Evolutionary conservation across 2,113 vertebrate genomes (phyloP).

Genomic region (Planiliza haematocheilus): DNA sequence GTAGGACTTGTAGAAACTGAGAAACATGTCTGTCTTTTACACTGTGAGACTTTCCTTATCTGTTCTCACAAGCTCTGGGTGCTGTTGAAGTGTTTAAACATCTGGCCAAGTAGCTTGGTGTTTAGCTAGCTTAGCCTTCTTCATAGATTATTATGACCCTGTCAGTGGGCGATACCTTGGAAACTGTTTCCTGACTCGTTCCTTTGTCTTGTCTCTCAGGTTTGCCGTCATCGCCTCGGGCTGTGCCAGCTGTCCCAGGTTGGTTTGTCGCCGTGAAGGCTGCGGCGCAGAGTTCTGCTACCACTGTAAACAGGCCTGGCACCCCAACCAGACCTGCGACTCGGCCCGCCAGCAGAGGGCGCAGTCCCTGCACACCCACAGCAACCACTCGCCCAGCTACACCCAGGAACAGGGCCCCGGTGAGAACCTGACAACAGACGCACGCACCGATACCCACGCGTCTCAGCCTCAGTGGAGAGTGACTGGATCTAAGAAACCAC

Average conservation of each 20-base stretch:
- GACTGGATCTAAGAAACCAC: too few relatives aligned
- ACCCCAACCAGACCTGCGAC: slow-evolving; percentile 98
- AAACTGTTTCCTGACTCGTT: slow-evolving; percentile 1
- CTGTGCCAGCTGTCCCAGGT: slow-evolving; percentile 96
- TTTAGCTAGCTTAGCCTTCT: too few relatives aligned
- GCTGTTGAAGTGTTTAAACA: too few relatives aligned
- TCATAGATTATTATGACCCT: too few relatives aligned
- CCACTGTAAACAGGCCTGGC: slow-evolving; percentile 99
- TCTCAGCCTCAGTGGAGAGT: too few relatives aligned
- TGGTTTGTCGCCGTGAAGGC: slow-evolving; percentile 95
- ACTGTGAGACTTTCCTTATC: too few relatives aligned
- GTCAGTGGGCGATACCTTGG: too few relatives aligned
- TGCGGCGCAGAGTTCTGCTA: slow-evolving; percentile 99
- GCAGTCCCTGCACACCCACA: slow-evolving; percentile 91
- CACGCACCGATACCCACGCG: too few relatives aligned
- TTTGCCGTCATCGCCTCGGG: slow-evolving; percentile 98
- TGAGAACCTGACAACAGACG: slow-evolving; percentile 66
- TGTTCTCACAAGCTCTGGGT: too few relatives aligned
- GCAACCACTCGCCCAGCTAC: slow-evolving; percentile 96
- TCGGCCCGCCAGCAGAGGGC: slow-evolving; percentile 96
- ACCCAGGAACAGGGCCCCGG: slow-evolving; percentile 93
- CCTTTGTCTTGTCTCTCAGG: slow-evolving; percentile 74
- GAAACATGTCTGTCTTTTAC: too few relatives aligned
- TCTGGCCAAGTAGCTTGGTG: too few relatives aligned
- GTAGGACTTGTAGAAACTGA: too few relatives aligned